Evolutionary conservation across 2,113 vertebrate species (phyloP), one percentile per base, ranked within the genome.

Genomic region (Ceyx melanurus): DNA sequence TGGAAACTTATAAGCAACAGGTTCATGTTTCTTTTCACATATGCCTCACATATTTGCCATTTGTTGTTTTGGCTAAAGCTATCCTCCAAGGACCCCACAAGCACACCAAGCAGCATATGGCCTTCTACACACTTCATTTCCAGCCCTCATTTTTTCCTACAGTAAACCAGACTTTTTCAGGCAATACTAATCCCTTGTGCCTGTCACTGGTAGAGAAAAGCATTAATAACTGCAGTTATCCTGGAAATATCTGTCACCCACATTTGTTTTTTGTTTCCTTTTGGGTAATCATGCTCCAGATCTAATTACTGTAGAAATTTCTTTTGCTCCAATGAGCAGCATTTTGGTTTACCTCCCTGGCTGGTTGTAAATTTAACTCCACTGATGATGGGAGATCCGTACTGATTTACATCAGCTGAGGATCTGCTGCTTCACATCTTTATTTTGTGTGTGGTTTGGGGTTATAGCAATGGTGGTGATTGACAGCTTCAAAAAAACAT

Each of bases 161-260:
- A 96, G 62, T 85, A 82, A 96, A 96, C 89, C 91, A 94, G 89
- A 56, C 91, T 95, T 93, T 94, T 96, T 74, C 93, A 96, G 96
- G 94, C 95, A 88, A 61, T 77, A 62, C 89, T 67, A 96, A 94
- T 96, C 96, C 95, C 96, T 51, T 12, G 96, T 95, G 96, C 89
- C 95, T 91, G 87, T 93, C 94, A 94, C 79, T 89, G 92, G 72
- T n/a, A 68, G 81, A 95, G 92, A 93, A 94, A 93, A 95, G 85
- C 96, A 96, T 94, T 96, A 95, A 96, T 96, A 95, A 96, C 96
- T 82, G 84, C 95, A 89, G 95, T 96, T 96, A 96, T 96, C 91
- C 89, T 92, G 89, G 92, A 96, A 96, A 91, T 92, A 93, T 89
- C 96, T 96, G 96, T 96, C 95, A 96, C 95, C 94, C 87, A 92